These are phyloP conservation scores for Baryphthengus martii DNA, from an alignment of 2,113 vertebrate species.

Conservation along the genomic window DNA sequence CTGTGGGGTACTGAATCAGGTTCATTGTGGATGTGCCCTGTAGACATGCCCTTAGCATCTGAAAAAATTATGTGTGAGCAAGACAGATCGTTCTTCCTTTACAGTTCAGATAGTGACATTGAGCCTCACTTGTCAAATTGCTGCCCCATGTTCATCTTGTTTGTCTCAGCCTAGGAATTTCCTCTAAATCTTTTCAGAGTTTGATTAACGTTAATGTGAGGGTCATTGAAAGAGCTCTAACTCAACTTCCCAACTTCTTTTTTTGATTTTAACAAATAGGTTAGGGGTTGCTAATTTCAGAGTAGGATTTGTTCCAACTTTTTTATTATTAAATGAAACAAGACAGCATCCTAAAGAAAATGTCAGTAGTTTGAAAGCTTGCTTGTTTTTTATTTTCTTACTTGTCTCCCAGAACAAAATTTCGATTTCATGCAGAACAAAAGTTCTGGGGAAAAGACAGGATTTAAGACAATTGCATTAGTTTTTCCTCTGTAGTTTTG, in stretches of 20 bases:
- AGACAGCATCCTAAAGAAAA: not conserved
- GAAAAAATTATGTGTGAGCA: not conserved
- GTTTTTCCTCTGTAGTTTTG: not conserved
- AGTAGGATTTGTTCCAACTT: not conserved
- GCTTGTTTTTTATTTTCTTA: not conserved
- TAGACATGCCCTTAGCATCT: not conserved
- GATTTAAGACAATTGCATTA: not conserved
- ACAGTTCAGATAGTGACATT: not conserved
- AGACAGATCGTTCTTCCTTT: not conserved
- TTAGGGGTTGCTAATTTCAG: not conserved
- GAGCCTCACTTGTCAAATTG: not conserved
- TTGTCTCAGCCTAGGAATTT: not conserved
- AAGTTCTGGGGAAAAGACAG: fast-evolving
- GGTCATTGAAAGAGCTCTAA: not conserved
- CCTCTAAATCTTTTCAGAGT: not conserved
- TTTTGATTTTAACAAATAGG: not conserved
- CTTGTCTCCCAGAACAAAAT: not conserved
- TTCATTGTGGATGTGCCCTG: not conserved
- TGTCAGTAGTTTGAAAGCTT: not conserved
- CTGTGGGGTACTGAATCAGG: not conserved
- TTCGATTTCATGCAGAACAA: not conserved
- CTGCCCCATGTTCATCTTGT: not conserved
- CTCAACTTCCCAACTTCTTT: not conserved
- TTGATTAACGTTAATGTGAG: not conserved
- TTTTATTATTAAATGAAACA: not conserved